These are phyloP conservation scores for Oreortyx pictus DNA, from an alignment of 2,797 vertebrate genomes.

Conservation along the genomic window DNA sequence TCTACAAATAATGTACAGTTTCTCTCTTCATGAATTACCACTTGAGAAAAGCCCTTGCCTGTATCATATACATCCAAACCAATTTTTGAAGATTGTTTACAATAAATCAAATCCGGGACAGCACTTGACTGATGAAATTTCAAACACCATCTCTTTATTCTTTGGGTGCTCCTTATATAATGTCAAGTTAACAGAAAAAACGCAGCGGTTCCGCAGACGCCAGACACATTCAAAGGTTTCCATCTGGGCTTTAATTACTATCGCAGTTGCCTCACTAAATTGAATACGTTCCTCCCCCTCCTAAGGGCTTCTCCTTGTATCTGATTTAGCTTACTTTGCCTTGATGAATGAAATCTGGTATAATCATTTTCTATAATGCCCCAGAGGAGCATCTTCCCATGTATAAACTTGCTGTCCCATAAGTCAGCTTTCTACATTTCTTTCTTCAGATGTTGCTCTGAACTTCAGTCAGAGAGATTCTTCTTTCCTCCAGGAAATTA, in stretches of 20 bases:
- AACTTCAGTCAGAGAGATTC: not conserved
- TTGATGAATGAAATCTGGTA: conserved; percentile 68
- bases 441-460: conserved; percentile 11
- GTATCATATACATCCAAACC: conserved; percentile 42
- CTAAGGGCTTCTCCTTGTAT: conserved; percentile 59
- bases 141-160: conserved; percentile 62
- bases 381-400: conserved; percentile 53
- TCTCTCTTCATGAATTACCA: conserved; percentile 58
- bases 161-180: conserved; percentile 65
- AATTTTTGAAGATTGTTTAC: conserved; percentile 64
- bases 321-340: conserved; percentile 69
- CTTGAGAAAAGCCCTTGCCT: conserved; percentile 55
- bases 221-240: conserved; percentile 66
- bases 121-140: conserved; percentile 70
- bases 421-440: conserved; percentile 39
- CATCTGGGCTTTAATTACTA: conserved; percentile 68
- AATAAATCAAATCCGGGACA: conserved; percentile 69
- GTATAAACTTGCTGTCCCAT: conserved; percentile 29
- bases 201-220: conserved; percentile 24
- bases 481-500: conserved; percentile 55
- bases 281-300: conserved; percentile 39
- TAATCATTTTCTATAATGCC: conserved; percentile 57
- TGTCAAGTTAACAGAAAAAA: conserved; percentile 71
- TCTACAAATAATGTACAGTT: conserved; percentile 67
- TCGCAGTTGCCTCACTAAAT: conserved; percentile 67